Evolutionary conservation across 1,140 invertebrate species (phyloP).

Genomic region (Drosophila pectinifera): DNA sequence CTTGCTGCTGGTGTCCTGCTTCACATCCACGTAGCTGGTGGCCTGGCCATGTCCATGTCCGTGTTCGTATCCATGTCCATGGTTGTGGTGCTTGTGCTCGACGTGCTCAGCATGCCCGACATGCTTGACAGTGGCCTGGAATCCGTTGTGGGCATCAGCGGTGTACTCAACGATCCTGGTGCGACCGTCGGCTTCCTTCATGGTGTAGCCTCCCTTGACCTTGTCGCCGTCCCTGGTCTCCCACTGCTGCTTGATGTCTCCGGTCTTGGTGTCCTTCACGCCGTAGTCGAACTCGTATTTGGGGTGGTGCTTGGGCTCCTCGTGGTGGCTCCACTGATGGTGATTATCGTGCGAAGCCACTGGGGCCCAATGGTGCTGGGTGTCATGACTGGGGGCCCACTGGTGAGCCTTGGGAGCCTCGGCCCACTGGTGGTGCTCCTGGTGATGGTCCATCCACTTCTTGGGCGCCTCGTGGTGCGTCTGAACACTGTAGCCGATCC

Average conservation of each 20-base stretch:
- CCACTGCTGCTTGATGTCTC: constrained; percentile 89
- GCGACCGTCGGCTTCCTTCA: constrained; percentile 87
- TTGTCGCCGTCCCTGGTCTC: constrained; percentile 88
- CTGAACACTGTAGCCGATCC: constrained; percentile 54
- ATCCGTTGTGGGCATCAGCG: constrained; percentile 86
- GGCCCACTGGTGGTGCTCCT: constrained; percentile 31
- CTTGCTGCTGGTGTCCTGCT: constrained; percentile 61
- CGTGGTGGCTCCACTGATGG: constrained; percentile 37
- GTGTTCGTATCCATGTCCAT: constrained; percentile 41
- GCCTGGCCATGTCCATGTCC: constrained; percentile 37
- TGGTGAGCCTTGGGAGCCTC: constrained; percentile 39
- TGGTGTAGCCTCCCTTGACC: constrained; percentile 87
- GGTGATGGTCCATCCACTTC: constrained; percentile 60
- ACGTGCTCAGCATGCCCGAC: constrained; percentile 85
- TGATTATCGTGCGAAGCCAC: constrained; percentile 14
- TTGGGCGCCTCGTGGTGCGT: constrained; percentile 67
- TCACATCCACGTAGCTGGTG: constrained; percentile 59
- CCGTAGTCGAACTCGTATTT: constrained; percentile 91
- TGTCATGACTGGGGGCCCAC: constrained; percentile 16
- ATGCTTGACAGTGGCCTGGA: constrained; percentile 87
- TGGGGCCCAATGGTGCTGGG: constrained; percentile 43
- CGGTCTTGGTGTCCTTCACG: constrained; percentile 90
- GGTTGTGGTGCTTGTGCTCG: constrained; percentile 46
- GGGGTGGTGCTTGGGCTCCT: constrained; percentile 85
- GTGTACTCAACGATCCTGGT: constrained; percentile 87